These are phyloP conservation scores for Eulithis prunata DNA, from an alignment of 2,888 invertebrate genomes.

Conservation along the genomic window DNA sequence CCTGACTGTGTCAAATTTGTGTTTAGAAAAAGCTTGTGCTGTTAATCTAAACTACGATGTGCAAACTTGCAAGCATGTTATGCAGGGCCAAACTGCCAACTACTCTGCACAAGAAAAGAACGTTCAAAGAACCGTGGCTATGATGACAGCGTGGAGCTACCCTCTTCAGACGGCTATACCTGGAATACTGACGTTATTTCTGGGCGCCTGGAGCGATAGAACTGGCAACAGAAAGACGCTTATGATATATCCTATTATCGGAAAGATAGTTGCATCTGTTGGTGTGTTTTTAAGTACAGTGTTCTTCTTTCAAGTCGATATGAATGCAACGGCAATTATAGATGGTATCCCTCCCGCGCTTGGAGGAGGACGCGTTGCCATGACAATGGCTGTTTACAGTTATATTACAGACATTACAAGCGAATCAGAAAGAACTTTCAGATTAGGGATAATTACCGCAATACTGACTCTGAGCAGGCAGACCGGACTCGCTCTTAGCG, in stretches of 20 bases:
- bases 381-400: conserved; percentile 86
- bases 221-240: conserved; percentile 84
- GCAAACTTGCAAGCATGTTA: conserved; percentile 79
- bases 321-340: conserved; percentile 82
- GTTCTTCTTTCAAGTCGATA: conserved; percentile 82
- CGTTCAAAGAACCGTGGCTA: conserved; percentile 82
- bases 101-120: conserved; percentile 70
- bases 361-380: conserved; percentile 85
- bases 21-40: conserved; percentile 85
- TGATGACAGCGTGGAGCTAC: conserved; percentile 84
- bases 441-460: conserved; percentile 85
- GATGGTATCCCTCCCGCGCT: conserved; percentile 85
- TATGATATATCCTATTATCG: conserved; percentile 84
- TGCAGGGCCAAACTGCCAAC: conserved; percentile 72
- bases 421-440: conserved; percentile 84
- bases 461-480: conserved; percentile 81
- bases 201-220: conserved; percentile 87
- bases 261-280: conserved; percentile 80
- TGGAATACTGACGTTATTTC: conserved; percentile 81
- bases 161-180: conserved; percentile 84
- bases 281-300: conserved; percentile 83
- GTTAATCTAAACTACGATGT: conserved; percentile 82
- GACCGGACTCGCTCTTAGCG: conserved; percentile 81
- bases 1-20: conserved; percentile 81
- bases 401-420: conserved; percentile 86